phyloP scores from a whole-genome alignment of 2,797 vertebrate species.

The Enteromius anoplus region DNA sequence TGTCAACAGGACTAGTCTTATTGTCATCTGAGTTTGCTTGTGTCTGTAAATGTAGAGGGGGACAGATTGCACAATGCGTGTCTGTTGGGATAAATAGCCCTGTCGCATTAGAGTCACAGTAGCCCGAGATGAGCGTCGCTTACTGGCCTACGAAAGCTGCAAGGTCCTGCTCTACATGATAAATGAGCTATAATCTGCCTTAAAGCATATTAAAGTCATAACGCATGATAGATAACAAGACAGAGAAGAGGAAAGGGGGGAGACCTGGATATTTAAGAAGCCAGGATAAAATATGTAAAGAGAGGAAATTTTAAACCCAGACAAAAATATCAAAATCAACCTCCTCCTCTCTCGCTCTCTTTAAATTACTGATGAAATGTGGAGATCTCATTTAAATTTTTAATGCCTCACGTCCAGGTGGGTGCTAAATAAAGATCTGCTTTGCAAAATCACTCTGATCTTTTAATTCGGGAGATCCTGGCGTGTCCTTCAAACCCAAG shows the following conservation, averaged over 20 bases:
- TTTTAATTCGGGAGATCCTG: background rate
- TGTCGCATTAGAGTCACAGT: constrained; percentile 70
- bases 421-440: constrained; percentile 41
- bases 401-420: constrained; percentile 63
- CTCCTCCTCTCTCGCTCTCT: constrained; percentile 29
- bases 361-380: constrained; percentile 70
- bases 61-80: constrained; percentile 39
- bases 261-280: constrained; percentile 52
- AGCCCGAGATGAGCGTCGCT: constrained; percentile 63
- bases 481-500: background rate
- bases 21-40: background rate
- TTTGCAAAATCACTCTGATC: background rate
- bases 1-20: constrained; percentile 1
- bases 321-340: constrained; percentile 74
- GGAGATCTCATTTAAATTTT: constrained; percentile 68
- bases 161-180: constrained; percentile 70
- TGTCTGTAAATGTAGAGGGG: constrained; percentile 6
- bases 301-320: constrained; percentile 76
- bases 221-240: constrained; percentile 71
- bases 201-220: constrained; percentile 79
- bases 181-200: constrained; percentile 72
- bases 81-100: constrained; percentile 73
- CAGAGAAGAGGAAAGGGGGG: constrained; percentile 53
- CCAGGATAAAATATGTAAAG: constrained; percentile 75
- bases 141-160: constrained; percentile 75